Base-by-base conservation (phyloP, 2,797 vertebrate species). In the Pseudochirops corinnae region DNA sequence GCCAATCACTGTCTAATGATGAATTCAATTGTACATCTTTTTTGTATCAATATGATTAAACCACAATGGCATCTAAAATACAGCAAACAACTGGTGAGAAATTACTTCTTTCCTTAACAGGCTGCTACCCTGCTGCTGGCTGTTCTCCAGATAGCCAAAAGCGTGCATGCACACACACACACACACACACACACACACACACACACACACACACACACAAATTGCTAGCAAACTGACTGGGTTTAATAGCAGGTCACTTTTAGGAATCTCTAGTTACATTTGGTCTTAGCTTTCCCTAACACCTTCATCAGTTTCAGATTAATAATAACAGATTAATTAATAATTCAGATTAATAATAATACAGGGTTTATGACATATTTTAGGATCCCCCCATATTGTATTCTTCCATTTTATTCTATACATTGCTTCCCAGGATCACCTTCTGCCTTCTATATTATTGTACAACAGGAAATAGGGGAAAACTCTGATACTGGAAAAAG, bases 201-300 rank as follows among this genome's bases (percentile, higher is more conserved):
- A 14, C 60, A 62, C 33, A 28, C 14, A 90, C 91, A 95, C 57
- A 58, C 56, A 24, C 56, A 52, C 56, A 93, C 26, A 95, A 74
- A 97, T 67, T 11, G 0, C 93, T 96, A 67, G 92, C 94, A 93
- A 97, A 96, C 55, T 92, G 62, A 96, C 91, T 0, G 2, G 29
- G 91, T 91, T 26, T 96, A 97, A 95, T 91, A 97, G 74, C 92
- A 95, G 96, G 93, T 92, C 96, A 94, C 91, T 97, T 55, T 95
- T 56, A 97, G 94, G 93, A 98, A 97, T 97, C 97, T 60, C 96
- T 97, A 94, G 29, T 93, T 96, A 93, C 82, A 24, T 96, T 96
- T 97, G 94, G 90, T 74, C 90, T 95, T 92, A 95, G 96, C 46
- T 92, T 97, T 97, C 96, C 93, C 97, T 93, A 93, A 96, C 96